Base-by-base conservation (phyloP, 2,888 invertebrate genomes). In the Hyposoter didymator region DNA sequence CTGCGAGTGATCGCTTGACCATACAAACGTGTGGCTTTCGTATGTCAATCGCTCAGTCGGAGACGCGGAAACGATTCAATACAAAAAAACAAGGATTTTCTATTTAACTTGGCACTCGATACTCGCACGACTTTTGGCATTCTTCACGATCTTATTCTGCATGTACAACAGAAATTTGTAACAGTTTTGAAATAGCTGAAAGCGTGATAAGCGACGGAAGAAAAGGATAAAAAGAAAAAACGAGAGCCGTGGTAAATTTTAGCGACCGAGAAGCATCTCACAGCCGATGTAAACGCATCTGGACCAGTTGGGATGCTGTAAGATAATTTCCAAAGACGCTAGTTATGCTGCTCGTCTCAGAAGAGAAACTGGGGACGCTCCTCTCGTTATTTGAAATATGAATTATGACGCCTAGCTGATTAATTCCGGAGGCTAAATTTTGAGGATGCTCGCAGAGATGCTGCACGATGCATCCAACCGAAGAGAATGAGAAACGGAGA, bases 391-490 rank as follows among this genome's bases (percentile, higher is more conserved):
- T 87, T 88, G 87, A 87, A 87, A 87, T 87, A 88, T 87, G 88
- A 88, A 88, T 88, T 88, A 88, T 86, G 87, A 87, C 84, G 87
- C 84, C 79, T 81, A 76, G 85, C 87, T 88, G 88, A 88, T 88
- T 88, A 88, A 88, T 88, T 88, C 85, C 82, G 82, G 86, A 83
- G 78, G 73, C 85, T 86, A 78, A 78, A 86, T 86, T 86, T 83
- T 87, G 83, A 66, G 85, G 84, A 84, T 87, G 81, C 84, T 62
- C 79, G 85, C 35, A 6, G 78, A 59, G 69, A 47, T 62, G 86
- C 55, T 79, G 59, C 28, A 22, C 62, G 70, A 78, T 70, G 70
- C 47, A 70, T 62, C 59, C 22, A 59, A 59, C 55, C 4, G 28
- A 28, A 59, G 55, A 59, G 22, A 59, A 22, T 59, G 55, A 28